A percentile compares a stretch with the other conserved stretches of the same genome.
These are phyloP conservation scores for Oreotrochilus melanogaster DNA, from an alignment of 2,113 vertebrate genomes.

Conservation along the genomic window DNA sequence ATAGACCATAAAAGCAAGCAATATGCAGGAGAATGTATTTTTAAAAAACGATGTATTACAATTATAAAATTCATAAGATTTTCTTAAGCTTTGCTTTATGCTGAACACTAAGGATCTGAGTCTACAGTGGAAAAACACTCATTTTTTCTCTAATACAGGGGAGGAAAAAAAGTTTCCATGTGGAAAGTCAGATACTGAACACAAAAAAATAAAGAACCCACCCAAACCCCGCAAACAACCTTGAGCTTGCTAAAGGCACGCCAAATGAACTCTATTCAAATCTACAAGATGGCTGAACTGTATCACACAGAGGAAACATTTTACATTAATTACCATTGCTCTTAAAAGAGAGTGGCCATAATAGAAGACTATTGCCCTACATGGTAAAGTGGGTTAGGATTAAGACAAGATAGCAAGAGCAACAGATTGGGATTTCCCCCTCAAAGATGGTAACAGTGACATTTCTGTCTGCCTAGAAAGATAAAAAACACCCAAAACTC, in stretches of 20 bases:
- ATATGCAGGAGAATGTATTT: neutral
- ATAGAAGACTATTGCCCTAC: neutral
- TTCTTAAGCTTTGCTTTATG: neutral
- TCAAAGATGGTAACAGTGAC: neutral
- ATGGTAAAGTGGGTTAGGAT: neutral
- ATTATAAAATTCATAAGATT: neutral
- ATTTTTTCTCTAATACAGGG: neutral
- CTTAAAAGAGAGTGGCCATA: neutral
- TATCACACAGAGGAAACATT: neutral
- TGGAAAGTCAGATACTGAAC: neutral
- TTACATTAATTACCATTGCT: neutral
- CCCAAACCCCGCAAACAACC: neutral
- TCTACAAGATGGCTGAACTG: neutral
- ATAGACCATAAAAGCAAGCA: neutral
- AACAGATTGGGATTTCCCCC: neutral
- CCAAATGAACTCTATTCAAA: neutral
- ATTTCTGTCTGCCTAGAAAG: neutral
- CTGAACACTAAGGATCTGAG: neutral
- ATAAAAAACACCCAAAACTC: neutral
- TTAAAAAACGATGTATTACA: neutral
- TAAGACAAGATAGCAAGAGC: neutral
- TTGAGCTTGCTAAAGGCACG: neutral
- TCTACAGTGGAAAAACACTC: neutral
- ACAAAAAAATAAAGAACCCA: neutral
- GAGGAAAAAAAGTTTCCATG: neutral